Conservation (phyloP, 2,113 vertebrate species). For the Dasyprocta punctata region DNA sequence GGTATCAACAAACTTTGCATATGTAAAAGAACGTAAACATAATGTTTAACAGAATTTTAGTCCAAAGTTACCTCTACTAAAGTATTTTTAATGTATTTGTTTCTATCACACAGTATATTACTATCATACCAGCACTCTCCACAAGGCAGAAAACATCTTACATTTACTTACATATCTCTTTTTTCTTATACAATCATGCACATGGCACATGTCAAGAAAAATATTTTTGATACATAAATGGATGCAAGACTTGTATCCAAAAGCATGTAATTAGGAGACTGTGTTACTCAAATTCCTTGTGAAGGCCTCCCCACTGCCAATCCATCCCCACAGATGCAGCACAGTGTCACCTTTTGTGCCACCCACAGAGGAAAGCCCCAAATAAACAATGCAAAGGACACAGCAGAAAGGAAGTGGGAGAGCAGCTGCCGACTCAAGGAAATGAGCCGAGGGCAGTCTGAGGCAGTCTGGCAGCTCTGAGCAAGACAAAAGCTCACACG, state of each 20-base stretch:
- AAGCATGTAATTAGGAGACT: neutral
- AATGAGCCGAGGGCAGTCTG: neutral
- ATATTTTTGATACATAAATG: slow-evolving; percentile 6
- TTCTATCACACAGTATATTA: slow-evolving; percentile 17
- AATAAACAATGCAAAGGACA: neutral
- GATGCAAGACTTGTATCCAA: neutral
- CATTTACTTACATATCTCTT: neutral
- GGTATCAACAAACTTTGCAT: neutral
- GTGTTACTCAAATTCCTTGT: slow-evolving; percentile 18
- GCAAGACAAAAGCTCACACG: neutral
- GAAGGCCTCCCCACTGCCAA: neutral
- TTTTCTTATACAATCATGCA: neutral
- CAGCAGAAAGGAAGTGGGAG: neutral
- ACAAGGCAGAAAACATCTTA: neutral
- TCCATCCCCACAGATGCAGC: neutral
- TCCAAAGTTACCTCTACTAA: neutral
- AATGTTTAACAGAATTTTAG: neutral
- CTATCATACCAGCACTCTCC: neutral
- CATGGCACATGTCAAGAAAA: neutral
- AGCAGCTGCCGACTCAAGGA: neutral
- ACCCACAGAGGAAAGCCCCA: neutral
- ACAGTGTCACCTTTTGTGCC: neutral
- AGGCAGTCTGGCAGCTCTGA: neutral
- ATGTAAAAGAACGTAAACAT: slow-evolving; percentile 3
- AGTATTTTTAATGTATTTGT: slow-evolving; percentile 40